phyloP scores from a whole-genome alignment of 2,113 vertebrate genomes.

The Eublepharis macularius region DNA sequence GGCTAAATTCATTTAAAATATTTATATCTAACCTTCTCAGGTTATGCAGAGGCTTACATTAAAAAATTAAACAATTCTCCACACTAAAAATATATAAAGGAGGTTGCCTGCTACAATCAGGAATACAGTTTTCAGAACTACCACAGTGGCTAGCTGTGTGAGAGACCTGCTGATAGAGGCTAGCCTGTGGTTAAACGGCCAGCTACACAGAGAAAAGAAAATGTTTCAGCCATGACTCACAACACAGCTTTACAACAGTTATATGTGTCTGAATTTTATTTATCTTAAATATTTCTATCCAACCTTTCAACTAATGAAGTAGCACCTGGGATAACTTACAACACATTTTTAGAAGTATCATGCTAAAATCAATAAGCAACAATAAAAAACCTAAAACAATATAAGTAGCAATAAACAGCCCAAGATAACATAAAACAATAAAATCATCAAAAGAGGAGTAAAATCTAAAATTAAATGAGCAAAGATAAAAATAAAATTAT shows the following conservation, averaged over 20 bases:
- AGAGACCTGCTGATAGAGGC: constrained; percentile 28
- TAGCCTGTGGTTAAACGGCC: constrained; percentile 50
- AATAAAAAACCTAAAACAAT: no score
- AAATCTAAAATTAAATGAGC: no score
- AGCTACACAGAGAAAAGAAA: background rate
- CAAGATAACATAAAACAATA: no score
- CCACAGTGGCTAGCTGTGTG: background rate
- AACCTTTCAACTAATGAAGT: no score
- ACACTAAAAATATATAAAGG: background rate
- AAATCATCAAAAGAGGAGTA: no score
- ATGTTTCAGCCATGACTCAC: constrained; percentile 8
- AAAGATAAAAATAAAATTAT: no score
- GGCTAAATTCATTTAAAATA: background rate
- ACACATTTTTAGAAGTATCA: no score
- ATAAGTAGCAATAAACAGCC: no score
- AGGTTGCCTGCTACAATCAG: background rate
- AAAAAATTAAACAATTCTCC: background rate
- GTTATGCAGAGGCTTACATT: background rate
- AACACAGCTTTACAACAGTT: background rate
- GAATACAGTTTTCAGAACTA: background rate
- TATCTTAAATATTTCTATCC: no score
- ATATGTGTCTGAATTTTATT: background rate
- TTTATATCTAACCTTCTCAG: background rate
- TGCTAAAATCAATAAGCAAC: no score
- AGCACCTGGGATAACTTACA: no score